Conservation (phyloP, 2,888 invertebrate genomes). For the Apeira syringaria region DNA sequence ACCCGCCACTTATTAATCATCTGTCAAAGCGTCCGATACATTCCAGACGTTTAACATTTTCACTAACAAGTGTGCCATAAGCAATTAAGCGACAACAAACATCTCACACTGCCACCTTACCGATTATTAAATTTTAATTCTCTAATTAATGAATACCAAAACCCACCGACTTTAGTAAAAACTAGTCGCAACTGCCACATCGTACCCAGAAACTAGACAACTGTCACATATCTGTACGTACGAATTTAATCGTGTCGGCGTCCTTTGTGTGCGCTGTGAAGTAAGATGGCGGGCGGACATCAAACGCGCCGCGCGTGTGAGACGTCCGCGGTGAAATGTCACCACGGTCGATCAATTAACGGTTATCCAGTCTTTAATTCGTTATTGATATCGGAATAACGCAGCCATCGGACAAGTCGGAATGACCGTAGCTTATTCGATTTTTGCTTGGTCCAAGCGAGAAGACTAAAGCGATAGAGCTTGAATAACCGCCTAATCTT, state of each 20-base stretch:
- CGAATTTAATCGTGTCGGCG: slow-evolving; percentile 76
- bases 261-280: slow-evolving; percentile 56
- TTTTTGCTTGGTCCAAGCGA: slow-evolving; percentile 37
- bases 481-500: too few relatives aligned
- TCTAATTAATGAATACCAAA: slow-evolving; percentile 46
- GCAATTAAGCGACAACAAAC: slow-evolving; percentile 13
- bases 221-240: slow-evolving; percentile 77
- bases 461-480: slow-evolving; percentile 24
- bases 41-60: slow-evolving; percentile 5
- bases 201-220: slow-evolving; percentile 64
- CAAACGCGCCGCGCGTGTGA: slow-evolving; percentile 71
- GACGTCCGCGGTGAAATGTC: slow-evolving; percentile 74
- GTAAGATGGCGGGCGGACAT: slow-evolving; percentile 57
- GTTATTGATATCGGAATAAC: slow-evolving; percentile 70
- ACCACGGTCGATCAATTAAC: slow-evolving; percentile 79
- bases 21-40: slow-evolving; percentile 14
- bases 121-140: slow-evolving; percentile 17
- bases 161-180: slow-evolving; percentile 45
- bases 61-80: slow-evolving; percentile 19
- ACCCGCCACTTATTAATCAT: background rate
- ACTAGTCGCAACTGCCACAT: slow-evolving; percentile 51
- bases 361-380: slow-evolving; percentile 62
- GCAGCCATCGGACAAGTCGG: slow-evolving; percentile 41
- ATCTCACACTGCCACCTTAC: slow-evolving; percentile 19
- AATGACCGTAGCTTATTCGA: slow-evolving; percentile 58